These are phyloP conservation scores for Globodera ellingtonae DNA, from an alignment of 1,140 invertebrate species.

Conservation along the genomic window DNA sequence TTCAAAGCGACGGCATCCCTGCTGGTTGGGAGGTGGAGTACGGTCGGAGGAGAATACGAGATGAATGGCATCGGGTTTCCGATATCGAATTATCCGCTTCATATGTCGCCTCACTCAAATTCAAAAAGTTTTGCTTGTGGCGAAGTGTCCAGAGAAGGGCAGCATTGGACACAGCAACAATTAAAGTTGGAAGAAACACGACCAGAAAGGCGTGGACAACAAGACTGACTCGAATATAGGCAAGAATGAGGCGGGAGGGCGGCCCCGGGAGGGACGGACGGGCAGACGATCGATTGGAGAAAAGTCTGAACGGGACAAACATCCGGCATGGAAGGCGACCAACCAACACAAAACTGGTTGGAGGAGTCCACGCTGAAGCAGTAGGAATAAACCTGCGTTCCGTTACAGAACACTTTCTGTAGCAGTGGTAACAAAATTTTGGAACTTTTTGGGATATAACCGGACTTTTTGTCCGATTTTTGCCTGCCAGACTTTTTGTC, in stretches of 20 bases:
- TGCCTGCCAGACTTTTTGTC: too few relatives aligned
- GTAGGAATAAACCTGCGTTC: conserved; percentile 42
- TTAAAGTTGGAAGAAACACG: conserved; percentile 35
- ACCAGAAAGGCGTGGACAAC: conserved; percentile 34
- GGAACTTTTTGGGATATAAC: too few relatives aligned
- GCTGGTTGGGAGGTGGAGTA: too few relatives aligned
- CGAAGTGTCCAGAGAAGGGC: conserved; percentile 22
- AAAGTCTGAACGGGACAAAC: neutral
- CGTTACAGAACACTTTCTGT: conserved; percentile 35
- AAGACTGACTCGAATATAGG: conserved; percentile 28
- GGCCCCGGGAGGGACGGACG: neutral
- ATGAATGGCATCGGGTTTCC: too few relatives aligned
- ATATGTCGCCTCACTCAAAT: neutral
- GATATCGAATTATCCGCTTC: too few relatives aligned
- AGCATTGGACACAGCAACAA: conserved; percentile 32
- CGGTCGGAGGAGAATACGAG: too few relatives aligned
- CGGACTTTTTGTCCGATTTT: too few relatives aligned
- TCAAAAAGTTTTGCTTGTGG: conserved; percentile 18
- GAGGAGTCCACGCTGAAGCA: conserved; percentile 34
- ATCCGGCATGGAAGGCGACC: too few relatives aligned
- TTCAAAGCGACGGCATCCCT: too few relatives aligned
- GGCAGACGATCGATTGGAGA: neutral
- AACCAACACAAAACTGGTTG: conserved; percentile 13
- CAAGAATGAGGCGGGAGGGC: conserved; percentile 12
- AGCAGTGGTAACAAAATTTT: conserved; percentile 17